Evolutionary conservation across 2,113 vertebrate species (phyloP), one percentile per base, ranked within the genome.

Genomic region (Xiphias gladius): DNA sequence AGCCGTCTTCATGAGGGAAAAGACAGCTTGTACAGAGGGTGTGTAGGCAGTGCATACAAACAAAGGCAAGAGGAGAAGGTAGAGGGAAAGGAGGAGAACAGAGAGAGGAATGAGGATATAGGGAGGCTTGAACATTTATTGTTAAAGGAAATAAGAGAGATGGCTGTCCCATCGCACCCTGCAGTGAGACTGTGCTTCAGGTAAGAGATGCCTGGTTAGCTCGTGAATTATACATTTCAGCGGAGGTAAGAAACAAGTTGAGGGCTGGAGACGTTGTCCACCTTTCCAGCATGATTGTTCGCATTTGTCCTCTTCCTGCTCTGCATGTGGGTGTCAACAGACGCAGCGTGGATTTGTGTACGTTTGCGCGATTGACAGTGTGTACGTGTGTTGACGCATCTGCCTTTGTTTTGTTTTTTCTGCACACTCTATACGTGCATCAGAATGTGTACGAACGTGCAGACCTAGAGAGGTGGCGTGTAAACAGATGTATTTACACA

Each of bases 71-170:
- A 84, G 81, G 64, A 73, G 69, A 73, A 43, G 19, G 43, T 22
- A 58, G 79, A 73, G 37, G 59, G 61, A 66, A 61, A 76, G 69
- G 14, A 66, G 64, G 54, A 67, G 73, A 83, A 74, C 26, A 58
- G 76, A 77, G 57, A 87, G 81, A 76, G 65, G 68, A 88, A 78
- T 65, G 76, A 92, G 84, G 91, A 91, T 87, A 73, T 86, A 30
- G 72, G 74, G 80, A 90, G 82, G 87, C 70, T 67, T 79, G 84
- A 89, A 79, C 88, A 89, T 91, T 93, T 93, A 92, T 90, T 94
- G 87, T 93, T 91, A 89, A 92, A 91, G 92, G 89, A 93, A 93
- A 89, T 91, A 86, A 80, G 89, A 82, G 83, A 85, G 86, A 86
- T 87, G 85, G 84, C 76, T 76, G 87, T 91, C 90, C 88, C 91